Conservation (phyloP, 2,113 vertebrate species). For the Fregata magnificens region DNA sequence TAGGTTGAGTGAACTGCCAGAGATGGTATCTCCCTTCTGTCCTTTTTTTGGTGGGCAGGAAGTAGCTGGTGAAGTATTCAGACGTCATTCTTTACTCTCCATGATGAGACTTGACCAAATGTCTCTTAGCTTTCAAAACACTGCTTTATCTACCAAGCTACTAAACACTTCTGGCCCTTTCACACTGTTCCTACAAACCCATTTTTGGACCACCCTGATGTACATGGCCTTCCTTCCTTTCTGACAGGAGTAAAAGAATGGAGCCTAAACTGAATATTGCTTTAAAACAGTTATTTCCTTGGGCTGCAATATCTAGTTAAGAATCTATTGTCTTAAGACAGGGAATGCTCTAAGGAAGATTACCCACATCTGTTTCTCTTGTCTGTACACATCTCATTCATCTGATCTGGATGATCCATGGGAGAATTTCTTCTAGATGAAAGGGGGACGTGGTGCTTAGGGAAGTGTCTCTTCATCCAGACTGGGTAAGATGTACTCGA, state of each 20-base stretch:
- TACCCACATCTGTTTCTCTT: not conserved
- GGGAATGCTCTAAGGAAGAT: not conserved
- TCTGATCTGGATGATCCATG: not conserved
- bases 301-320: not conserved
- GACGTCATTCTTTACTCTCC: not conserved
- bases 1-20: not conserved
- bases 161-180: not conserved
- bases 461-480: not conserved
- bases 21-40: not conserved
- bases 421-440: not conserved
- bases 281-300: not conserved
- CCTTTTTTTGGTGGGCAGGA: not conserved
- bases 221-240: not conserved
- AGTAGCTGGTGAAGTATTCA: not conserved
- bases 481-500: not conserved
- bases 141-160: not conserved
- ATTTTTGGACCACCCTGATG: not conserved
- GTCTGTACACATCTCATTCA: not conserved
- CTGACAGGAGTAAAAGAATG: not conserved
- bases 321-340: not conserved
- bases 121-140: not conserved
- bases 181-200: not conserved
- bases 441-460: rapidly evolving
- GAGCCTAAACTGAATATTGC: not conserved
- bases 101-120: not conserved